phyloP scores from a whole-genome alignment of 2,888 invertebrate species.

The Meteorus cinctellus region DNA sequence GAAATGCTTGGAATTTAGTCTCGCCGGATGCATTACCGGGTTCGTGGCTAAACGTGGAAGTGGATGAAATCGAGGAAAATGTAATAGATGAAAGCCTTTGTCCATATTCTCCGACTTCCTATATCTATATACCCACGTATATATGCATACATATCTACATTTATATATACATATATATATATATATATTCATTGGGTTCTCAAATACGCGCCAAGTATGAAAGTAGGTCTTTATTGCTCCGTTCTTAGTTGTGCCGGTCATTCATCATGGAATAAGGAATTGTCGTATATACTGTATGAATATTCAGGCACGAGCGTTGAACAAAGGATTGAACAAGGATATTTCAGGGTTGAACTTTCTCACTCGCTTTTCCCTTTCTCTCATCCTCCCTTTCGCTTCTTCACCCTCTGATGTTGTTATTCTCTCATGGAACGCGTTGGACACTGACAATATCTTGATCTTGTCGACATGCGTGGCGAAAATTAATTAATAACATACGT shows the following conservation, averaged over 20 bases:
- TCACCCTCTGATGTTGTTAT: background rate
- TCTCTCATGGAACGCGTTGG: background rate
- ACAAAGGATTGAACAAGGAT: constrained; percentile 11
- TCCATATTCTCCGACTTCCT: constrained; percentile 39
- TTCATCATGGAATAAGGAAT: constrained; percentile 62
- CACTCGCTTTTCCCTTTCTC: background rate
- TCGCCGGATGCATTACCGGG: constrained; percentile 39
- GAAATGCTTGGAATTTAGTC: constrained; percentile 40
- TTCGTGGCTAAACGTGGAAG: constrained; percentile 38
- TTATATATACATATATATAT: background rate
- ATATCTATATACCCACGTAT: background rate
- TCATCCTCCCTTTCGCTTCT: background rate
- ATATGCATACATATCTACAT: background rate
- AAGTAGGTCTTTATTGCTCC: constrained; percentile 54
- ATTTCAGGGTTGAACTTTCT: background rate
- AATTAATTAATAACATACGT: constrained; percentile 2
- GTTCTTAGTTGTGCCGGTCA: constrained; percentile 50
- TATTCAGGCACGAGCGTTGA: constrained; percentile 54
- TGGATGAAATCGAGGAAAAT: constrained; percentile 49
- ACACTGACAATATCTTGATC: background rate
- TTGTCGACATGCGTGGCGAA: background rate
- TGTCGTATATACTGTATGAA: constrained; percentile 55
- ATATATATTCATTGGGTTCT: constrained; percentile 1
- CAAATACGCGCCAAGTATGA: constrained; percentile 12
- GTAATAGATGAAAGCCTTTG: constrained; percentile 57